phyloP scores from a whole-genome alignment of 2,888 invertebrate species.

The Neoaliturus tenellus region DNA sequence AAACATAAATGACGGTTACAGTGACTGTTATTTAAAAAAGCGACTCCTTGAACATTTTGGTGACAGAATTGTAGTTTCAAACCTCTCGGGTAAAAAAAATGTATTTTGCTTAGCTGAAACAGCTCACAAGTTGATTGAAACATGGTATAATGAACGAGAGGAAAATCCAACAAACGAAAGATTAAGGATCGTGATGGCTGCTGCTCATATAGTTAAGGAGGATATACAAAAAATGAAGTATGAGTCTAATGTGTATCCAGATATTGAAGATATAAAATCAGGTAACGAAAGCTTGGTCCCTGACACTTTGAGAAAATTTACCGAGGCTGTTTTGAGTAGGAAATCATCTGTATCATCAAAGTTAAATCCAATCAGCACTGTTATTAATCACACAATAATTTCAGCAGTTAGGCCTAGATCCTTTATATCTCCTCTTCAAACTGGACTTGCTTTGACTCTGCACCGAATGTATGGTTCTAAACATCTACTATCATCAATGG shows the following conservation, averaged over 20 bases:
- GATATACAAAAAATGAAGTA: slow-evolving; percentile 68
- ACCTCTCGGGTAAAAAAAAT: slow-evolving; percentile 20
- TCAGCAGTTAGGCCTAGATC: slow-evolving; percentile 61
- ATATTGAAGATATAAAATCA: slow-evolving; percentile 65
- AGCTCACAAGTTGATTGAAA: slow-evolving; percentile 46
- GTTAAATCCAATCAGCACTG: neutral
- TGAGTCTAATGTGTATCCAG: slow-evolving; percentile 66
- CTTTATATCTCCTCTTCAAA: slow-evolving; percentile 68
- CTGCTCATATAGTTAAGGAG: slow-evolving; percentile 68
- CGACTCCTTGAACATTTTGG: slow-evolving; percentile 30
- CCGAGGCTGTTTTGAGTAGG: neutral
- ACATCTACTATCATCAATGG: slow-evolving; percentile 65
- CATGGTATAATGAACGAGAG: slow-evolving; percentile 68
- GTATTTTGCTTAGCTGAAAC: slow-evolving; percentile 47
- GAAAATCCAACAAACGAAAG: slow-evolving; percentile 65
- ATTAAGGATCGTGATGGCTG: slow-evolving; percentile 68
- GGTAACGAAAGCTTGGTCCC: slow-evolving; percentile 59
- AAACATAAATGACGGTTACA: neutral
- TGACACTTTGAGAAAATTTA: neutral
- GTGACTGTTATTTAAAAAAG: slow-evolving; percentile 20
- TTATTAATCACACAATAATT: slow-evolving; percentile 29
- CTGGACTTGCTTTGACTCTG: slow-evolving; percentile 67
- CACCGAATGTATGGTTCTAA: slow-evolving; percentile 67
- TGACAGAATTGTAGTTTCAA: slow-evolving; percentile 50
- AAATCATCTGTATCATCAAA: slow-evolving; percentile 5